Percentiles rank a stretch among this genome's conserved stretches.
phyloP scores from a whole-genome alignment of 2,888 invertebrate genomes.

The Penaeus monodon region DNA sequence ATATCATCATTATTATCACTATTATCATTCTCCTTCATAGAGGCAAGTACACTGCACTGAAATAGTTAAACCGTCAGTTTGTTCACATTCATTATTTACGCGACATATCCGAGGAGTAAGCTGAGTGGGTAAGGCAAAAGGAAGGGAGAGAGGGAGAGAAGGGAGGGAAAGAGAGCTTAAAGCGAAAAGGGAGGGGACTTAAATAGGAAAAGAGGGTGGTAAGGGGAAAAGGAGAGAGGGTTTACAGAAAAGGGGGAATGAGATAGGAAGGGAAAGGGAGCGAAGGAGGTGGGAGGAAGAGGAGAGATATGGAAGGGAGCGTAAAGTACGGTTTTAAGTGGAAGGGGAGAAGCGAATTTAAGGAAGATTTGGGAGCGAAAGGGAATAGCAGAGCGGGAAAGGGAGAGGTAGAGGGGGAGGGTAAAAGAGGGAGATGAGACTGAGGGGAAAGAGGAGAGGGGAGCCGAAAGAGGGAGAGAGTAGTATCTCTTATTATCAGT shows the following conservation, averaged over 20 bases:
- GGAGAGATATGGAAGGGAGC: too few species aligned
- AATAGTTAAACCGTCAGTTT: too few species aligned
- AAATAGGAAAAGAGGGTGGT: background rate
- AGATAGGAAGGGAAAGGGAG: background rate
- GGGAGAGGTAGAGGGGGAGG: background rate
- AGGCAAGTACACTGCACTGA: too few species aligned
- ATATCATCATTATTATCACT: too few species aligned
- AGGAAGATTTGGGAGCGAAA: too few species aligned
- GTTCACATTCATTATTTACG: too few species aligned
- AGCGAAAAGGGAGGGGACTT: too few species aligned
- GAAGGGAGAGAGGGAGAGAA: slow-evolving; percentile 11
- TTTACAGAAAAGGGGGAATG: background rate
- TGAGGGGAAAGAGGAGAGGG: background rate
- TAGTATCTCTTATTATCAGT: too few species aligned
- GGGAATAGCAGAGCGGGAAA: too few species aligned
- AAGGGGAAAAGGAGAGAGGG: background rate
- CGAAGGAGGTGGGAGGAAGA: too few species aligned
- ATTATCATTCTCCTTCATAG: too few species aligned
- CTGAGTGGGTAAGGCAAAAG: background rate
- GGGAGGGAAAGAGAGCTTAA: background rate
- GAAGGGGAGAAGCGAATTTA: background rate
- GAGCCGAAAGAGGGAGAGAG: background rate
- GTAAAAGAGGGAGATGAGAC: background rate
- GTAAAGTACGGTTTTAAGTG: background rate
- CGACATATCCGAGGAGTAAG: too few species aligned